Base-by-base conservation (phyloP, 2,888 invertebrate species). In the Zeuzera pyrina region DNA sequence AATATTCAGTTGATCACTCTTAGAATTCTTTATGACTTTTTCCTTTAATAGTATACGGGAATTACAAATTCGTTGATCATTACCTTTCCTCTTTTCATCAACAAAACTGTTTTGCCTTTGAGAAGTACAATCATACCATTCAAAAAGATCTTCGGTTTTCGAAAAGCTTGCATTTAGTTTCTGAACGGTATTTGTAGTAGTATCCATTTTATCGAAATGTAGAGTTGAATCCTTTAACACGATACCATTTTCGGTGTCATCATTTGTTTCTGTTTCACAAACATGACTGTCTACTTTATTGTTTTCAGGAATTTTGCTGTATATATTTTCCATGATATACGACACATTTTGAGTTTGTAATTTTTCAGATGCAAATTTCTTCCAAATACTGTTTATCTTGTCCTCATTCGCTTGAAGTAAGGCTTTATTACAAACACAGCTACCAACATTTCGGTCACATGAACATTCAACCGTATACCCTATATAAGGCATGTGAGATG, bases 381-480 rank as follows among this genome's bases (percentile, higher is more conserved):
- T 62, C 60, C 60, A 65, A 23, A 67, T 52, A 31, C 39, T 44
- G 32, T 52, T 45, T 19, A 64, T 59, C 33, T 51, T 54, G 19
- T 52, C 45, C 26, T 45, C 47, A 36, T 59, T 53, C 13, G 43
- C 39, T 24, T 50, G 42, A 15, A 57, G 32, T 6, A 47, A 30
- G n/a, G 71, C 61, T 42, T 71, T 77, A 21, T 54, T 47, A 38
- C 77, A 74, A 27, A 52, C 34, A 40, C 72, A 71, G 2, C 48
- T 30, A 13, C 60, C 66, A 27, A 71, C 39, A 24, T 45, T 42
- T 31, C 34, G 35, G 26, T 67, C 53, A 41, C 74, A 73, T 30
- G 57, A 47, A 49, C 72, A 71, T 36, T 68, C 57, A 16, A 74
- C 40, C 3, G 73, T 79, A 33, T 49, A 67, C 4, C 70, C 72